Evolutionary conservation across 2,113 vertebrate species (phyloP).

Genomic region (Chionomys nivalis): DNA sequence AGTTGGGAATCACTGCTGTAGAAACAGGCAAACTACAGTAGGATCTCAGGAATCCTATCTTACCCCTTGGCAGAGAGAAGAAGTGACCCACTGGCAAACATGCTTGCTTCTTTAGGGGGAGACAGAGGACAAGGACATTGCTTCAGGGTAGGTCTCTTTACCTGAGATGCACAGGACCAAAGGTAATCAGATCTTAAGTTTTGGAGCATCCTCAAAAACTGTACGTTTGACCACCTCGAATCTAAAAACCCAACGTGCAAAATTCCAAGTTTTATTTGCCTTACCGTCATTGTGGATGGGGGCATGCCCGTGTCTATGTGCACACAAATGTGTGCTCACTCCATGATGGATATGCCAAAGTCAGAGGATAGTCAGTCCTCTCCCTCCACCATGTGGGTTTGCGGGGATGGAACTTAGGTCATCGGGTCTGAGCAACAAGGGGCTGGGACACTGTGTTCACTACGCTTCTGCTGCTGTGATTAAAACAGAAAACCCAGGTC

Average conservation of each 20-base stretch:
- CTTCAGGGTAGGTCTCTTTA: neutral
- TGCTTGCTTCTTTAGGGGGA: neutral
- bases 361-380: neutral
- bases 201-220: neutral
- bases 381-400: neutral
- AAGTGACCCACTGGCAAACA: neutral
- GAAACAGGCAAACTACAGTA: neutral
- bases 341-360: no score
- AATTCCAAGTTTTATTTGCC: neutral
- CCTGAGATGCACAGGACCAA: neutral
- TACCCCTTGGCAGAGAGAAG: neutral
- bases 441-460: neutral
- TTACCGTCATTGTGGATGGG: neutral
- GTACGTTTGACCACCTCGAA: neutral
- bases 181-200: neutral
- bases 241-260: neutral
- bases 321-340: neutral
- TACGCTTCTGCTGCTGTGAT: neutral
- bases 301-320: neutral
- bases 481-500: neutral
- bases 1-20: neutral
- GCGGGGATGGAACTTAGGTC: neutral
- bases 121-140: neutral
- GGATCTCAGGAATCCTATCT: neutral
- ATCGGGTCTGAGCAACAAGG: neutral